Evolutionary conservation across 2,113 vertebrate genomes (phyloP), one percentile per base, ranked within the genome.

Genomic region (Polypterus senegalus): DNA sequence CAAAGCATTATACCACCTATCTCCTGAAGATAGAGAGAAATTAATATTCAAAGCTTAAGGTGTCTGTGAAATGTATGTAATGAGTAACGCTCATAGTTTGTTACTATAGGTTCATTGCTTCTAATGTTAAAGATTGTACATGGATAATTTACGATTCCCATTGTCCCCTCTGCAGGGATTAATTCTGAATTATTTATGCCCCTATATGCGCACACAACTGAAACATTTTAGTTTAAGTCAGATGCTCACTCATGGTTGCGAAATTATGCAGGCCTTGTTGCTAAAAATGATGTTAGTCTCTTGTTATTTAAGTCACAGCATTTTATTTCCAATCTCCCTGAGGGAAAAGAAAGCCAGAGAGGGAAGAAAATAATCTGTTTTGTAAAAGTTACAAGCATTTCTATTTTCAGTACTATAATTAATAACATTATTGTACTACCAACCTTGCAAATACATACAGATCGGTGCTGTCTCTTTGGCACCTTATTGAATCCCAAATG

Each of bases 131-230:
- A 83, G 87, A 91, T 81, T 78, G 81, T 86, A 85, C 85, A 88
- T 86, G 73, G 91, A 92, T 93, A 93, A 94, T 97, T 96, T 97
- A 97, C 86, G 86, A 93, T 90, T 90, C 89, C 87, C 86, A 88
- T 91, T 91, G 89, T 92, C 86, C 85, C 86, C 90, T 90, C 93
- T 91, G 90, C 87, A 74, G 92, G 93, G 92, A 96, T 97, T 94
- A 90, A 94, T 93, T 92, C 86, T 97, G 86, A 96, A 98, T 97
- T 95, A 98, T 98, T 97, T 96, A 97, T 97, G 88, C 92, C 89
- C 84, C 89, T 88, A 89, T 93, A 88, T 85, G 83, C 71, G 82
- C 88, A 86, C 80, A 84, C 89, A 95, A 90, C 88, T 87, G 88
- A 92, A 92, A 91, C 92, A 93, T 97, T 96, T 96, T 92, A 93